Conservation (phyloP, 2,113 vertebrate species). For the Calonectris borealis region DNA sequence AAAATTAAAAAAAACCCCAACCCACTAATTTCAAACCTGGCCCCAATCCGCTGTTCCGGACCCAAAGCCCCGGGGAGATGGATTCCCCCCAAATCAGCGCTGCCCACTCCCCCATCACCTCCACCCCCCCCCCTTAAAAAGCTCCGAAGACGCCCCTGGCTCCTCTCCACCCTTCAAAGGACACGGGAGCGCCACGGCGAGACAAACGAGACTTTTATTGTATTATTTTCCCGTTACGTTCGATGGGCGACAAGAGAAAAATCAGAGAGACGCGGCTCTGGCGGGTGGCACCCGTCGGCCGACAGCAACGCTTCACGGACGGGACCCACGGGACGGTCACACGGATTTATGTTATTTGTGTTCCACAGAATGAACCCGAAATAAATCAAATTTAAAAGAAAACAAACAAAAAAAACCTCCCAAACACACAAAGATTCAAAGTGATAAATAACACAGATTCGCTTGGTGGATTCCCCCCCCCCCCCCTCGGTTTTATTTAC, state of each 20-base stretch:
- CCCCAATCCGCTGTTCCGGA: neutral
- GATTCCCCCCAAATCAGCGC: neutral
- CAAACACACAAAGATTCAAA: neutral
- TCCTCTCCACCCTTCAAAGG: neutral
- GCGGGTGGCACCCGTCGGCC: neutral
- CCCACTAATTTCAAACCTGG: neutral
- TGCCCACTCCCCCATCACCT: neutral
- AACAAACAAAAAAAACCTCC: neutral
- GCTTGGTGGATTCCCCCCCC: too few relatives aligned
- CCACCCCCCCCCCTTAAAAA: neutral
- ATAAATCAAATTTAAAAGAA: neutral
- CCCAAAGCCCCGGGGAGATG: neutral
- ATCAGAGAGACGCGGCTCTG: neutral
- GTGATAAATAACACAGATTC: neutral
- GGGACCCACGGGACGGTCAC: neutral
- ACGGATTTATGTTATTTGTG: accelerated
- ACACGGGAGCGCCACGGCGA: neutral
- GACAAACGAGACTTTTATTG: neutral
- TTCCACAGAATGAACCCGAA: neutral
- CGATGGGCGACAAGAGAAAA: neutral
- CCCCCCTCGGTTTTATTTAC: neutral
- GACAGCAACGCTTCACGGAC: neutral
- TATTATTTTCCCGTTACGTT: neutral
- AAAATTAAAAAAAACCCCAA: too few relatives aligned
- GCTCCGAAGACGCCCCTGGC: accelerated